A percentile compares a stretch with the other conserved stretches of the same genome.
Evolutionary conservation across 2,797 vertebrate species (phyloP).

Genomic region (Phoebastria nigripes): DNA sequence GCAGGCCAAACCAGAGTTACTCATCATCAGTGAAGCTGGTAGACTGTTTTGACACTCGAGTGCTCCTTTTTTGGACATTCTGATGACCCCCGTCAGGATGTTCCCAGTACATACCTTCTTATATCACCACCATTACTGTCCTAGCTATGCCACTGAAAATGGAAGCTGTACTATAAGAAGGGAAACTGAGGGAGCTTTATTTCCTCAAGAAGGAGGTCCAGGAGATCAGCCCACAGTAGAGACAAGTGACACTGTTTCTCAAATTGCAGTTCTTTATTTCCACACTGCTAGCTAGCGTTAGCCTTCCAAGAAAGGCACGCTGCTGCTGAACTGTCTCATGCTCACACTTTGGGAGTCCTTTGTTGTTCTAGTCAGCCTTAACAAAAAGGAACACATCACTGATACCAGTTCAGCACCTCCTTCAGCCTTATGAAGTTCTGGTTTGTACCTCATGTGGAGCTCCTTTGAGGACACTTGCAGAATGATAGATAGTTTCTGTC

Average conservation of each 20-base stretch:
- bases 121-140: not conserved
- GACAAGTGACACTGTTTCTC: not conserved
- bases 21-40: not conserved
- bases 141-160: fast-evolving
- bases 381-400: not conserved
- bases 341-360: not conserved
- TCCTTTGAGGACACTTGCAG: slow-evolving; percentile 74
- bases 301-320: not conserved
- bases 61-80: not conserved
- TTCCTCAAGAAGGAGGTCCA: not conserved
- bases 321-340: not conserved
- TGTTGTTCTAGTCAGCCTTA: not conserved
- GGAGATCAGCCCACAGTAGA: not conserved
- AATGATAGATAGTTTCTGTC: slow-evolving; percentile 81
- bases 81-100: not conserved
- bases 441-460: slow-evolving; percentile 79
- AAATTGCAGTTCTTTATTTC: not conserved
- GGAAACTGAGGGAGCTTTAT: not conserved
- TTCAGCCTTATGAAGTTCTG: not conserved
- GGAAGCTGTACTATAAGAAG: not conserved
- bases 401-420: not conserved
- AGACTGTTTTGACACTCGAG: not conserved
- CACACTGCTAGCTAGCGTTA: too few species aligned
- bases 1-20: not conserved
- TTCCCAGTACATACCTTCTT: not conserved